phyloP scores from a whole-genome alignment of 1,140 invertebrate genomes.

The Nebria ingens region DNA sequence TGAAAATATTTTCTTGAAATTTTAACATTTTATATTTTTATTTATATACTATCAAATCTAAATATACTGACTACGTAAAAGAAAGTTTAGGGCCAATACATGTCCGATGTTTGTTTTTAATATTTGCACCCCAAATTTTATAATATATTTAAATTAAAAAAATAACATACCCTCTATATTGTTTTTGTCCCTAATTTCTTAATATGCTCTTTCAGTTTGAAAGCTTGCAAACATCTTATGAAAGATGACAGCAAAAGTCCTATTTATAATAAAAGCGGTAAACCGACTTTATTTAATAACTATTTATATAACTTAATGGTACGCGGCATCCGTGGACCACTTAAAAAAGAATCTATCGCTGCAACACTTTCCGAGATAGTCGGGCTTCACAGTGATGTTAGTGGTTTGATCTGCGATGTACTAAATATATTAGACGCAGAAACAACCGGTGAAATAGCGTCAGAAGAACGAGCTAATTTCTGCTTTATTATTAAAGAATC shows the following conservation, averaged over 20 bases:
- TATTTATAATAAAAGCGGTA: constrained; percentile 41
- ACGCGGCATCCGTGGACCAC: constrained; percentile 52
- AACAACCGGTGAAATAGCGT: constrained; percentile 43
- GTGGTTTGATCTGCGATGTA: constrained; percentile 66
- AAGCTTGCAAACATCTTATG: constrained; percentile 38
- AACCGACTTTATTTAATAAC: constrained; percentile 39
- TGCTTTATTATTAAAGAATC: constrained; percentile 65
- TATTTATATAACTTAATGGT: constrained; percentile 52
- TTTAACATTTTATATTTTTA: too few species aligned
- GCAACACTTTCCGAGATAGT: constrained; percentile 54
- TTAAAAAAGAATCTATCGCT: constrained; percentile 62
- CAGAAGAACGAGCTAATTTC: constrained; percentile 60
- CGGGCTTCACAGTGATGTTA: constrained; percentile 58
- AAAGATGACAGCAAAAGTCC: constrained; percentile 44
- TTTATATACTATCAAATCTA: too few species aligned
- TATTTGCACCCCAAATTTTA: too few species aligned
- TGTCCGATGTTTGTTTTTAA: too few species aligned
- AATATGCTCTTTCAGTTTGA: constrained; percentile 44
- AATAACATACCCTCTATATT: too few species aligned
- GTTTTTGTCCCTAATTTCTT: too few species aligned
- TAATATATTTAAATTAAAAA: too few species aligned
- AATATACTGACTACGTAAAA: too few species aligned
- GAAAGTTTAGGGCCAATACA: too few species aligned
- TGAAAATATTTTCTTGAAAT: too few species aligned
- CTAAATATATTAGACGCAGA: constrained; percentile 71